Base-by-base conservation (phyloP, 2,797 vertebrate genomes). In the Mormyrops attenuatus region DNA sequence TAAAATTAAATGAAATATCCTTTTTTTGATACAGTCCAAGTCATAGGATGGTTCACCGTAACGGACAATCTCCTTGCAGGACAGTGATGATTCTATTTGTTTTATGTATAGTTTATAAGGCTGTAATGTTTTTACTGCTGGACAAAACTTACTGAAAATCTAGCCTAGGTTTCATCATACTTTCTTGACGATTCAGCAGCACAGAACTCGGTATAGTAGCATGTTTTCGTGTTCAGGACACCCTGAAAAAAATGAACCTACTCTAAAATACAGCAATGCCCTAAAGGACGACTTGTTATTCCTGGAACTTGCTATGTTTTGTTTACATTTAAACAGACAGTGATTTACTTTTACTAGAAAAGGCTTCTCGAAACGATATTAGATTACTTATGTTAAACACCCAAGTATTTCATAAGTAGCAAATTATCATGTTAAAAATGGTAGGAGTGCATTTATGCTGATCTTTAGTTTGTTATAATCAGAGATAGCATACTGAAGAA, bases 71-170 rank as follows among this genome's bases (percentile, higher is more conserved):
- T 47, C 73, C 41, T 41, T 80, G 20, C 73, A 80, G 17, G 17
- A n/a, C 17, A 44, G 41, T 8, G 41, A 17, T 47, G 73, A 17
- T 44, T n/a, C 73, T 80, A 38, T 80, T 80, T n/a, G 44, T 80
- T 80, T 41, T 41, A 80, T 20, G 5, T 44, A 41, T 44, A 20
- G 2, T 47, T 80, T 44, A 9, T 80, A 80, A 41, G 7, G 34
- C 38, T 80, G 34, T 80, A 80, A 38, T 80, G 38, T 44, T 80
- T 77, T 80, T 44, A 80, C 73, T 80, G 34, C 73, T 80, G 17
- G 66, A 73, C 26, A 34, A 73, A 73, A 73, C 66, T 73, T 38
- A 73, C 66, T 80, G 73, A 47, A 80, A 80, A 80, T 80, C 73
- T n/a, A 41, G 17, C 41, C 73, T 41, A 47, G 73, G 73, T 80